Evolutionary conservation across 2,113 vertebrate species (phyloP).

Genomic region (Semnornis frantzii): DNA sequence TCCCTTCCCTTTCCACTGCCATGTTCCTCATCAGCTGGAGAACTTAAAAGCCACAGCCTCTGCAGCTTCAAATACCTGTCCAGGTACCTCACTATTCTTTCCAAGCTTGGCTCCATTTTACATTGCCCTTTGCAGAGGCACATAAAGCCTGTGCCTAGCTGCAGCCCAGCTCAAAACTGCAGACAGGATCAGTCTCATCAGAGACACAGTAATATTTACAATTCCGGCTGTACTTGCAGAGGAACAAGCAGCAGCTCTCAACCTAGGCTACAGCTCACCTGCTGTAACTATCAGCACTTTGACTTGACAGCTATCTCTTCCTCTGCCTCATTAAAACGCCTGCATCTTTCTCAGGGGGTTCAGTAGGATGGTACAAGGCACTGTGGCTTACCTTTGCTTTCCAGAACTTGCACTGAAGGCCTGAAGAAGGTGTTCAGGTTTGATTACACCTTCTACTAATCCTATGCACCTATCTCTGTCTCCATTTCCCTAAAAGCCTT

Average conservation of each 20-base stretch:
- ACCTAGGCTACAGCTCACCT: fast-evolving
- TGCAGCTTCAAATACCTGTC: not conserved
- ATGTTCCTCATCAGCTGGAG: fast-evolving
- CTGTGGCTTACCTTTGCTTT: not conserved
- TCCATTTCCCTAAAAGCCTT: not conserved
- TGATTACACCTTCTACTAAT: not conserved
- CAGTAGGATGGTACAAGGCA: not conserved
- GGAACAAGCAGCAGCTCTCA: not conserved
- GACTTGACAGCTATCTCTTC: not conserved
- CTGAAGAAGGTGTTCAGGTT: not conserved
- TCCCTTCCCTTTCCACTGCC: not conserved
- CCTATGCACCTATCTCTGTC: not conserved
- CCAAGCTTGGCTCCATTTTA: not conserved
- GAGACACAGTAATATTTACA: not conserved
- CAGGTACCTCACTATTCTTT: not conserved
- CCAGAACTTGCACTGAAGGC: not conserved
- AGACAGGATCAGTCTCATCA: not conserved
- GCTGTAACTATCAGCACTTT: not conserved
- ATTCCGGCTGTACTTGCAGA: not conserved
- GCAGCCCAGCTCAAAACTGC: not conserved
- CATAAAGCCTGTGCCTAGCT: not conserved
- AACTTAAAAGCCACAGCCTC: not conserved
- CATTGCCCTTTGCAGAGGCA: not conserved
- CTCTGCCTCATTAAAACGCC: not conserved
- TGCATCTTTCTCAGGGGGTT: not conserved